A percentile compares a stretch with the other conserved stretches of the same genome.
Evolutionary conservation across 2,113 vertebrate species (phyloP).

Genomic region (Chionodraco myersi): DNA sequence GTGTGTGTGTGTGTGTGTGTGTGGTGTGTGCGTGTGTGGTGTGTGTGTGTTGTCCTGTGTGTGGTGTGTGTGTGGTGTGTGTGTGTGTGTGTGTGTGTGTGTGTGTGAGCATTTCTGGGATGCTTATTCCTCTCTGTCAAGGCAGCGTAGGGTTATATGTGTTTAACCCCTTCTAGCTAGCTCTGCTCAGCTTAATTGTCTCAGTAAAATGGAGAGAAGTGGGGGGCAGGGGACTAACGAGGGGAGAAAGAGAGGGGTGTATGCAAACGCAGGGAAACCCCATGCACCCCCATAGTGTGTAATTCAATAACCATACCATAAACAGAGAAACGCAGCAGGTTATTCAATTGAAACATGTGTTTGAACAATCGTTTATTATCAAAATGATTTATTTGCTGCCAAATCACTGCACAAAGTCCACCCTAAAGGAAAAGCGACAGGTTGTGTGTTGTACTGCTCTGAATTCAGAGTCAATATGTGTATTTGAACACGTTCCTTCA

Average conservation of each 20-base stretch:
- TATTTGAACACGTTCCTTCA: constrained; percentile 19
- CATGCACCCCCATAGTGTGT: not conserved
- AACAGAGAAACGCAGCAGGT: not conserved
- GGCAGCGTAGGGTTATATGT: constrained; percentile 61
- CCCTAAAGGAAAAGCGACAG: not conserved
- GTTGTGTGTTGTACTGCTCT: not conserved
- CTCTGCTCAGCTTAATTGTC: constrained; percentile 53
- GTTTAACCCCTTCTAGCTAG: constrained; percentile 62
- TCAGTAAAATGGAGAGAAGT: constrained; percentile 39
- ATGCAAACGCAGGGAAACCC: not conserved
- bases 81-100: constrained; percentile 19
- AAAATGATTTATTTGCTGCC: not conserved
- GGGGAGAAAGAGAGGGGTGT: constrained; percentile 26
- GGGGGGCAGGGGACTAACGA: constrained; percentile 23
- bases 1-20: constrained; percentile 14
- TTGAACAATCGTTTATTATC: too few relatives aligned
- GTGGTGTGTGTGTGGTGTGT: constrained; percentile 26
- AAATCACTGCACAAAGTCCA: not conserved
- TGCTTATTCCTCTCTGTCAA: not conserved
- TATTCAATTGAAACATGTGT: too few relatives aligned
- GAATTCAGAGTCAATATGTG: constrained; percentile 9
- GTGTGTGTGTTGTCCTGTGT: too few relatives aligned
- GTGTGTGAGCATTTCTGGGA: constrained; percentile 22
- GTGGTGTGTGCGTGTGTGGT: constrained; percentile 20
- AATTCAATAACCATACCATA: too few relatives aligned